These are phyloP conservation scores for Ectemnius lituratus DNA, from an alignment of 2,888 invertebrate species.

Conservation along the genomic window DNA sequence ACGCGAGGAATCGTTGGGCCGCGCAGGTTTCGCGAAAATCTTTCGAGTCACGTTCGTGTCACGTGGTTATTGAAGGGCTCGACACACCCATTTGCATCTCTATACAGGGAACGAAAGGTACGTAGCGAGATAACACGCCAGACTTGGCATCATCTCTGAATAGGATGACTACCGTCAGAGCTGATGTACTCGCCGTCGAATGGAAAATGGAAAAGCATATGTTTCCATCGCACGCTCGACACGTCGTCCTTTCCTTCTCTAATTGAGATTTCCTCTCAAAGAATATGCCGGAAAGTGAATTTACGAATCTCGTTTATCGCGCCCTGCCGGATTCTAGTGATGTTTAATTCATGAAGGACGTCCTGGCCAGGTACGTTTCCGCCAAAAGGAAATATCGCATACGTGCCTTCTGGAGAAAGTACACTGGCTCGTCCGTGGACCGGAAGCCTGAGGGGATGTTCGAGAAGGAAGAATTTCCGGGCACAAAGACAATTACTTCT, in stretches of 20 bases:
- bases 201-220: background rate
- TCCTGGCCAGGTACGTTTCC: conserved; percentile 20
- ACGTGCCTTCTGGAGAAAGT: conserved; percentile 11
- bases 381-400: conserved; percentile 31
- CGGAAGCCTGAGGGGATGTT: background rate
- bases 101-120: background rate
- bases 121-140: background rate
- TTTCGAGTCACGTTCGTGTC: conserved; percentile 5
- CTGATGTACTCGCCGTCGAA: background rate
- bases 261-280: no score
- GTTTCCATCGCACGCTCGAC: background rate
- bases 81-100: background rate
- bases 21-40: background rate
- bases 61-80: background rate
- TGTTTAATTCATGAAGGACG: conserved; percentile 55
- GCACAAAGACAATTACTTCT: background rate
- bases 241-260: background rate
- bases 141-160: background rate
- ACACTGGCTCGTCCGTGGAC: background rate
- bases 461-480: conserved; percentile 12
- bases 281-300: conserved; percentile 41
- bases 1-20: background rate
- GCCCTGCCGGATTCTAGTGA: conserved; percentile 23
- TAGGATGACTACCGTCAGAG: background rate
- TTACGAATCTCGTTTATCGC: conserved; percentile 50